Base-by-base conservation (phyloP, 2,113 vertebrate genomes). In the Myrmecophaga tridactyla region DNA sequence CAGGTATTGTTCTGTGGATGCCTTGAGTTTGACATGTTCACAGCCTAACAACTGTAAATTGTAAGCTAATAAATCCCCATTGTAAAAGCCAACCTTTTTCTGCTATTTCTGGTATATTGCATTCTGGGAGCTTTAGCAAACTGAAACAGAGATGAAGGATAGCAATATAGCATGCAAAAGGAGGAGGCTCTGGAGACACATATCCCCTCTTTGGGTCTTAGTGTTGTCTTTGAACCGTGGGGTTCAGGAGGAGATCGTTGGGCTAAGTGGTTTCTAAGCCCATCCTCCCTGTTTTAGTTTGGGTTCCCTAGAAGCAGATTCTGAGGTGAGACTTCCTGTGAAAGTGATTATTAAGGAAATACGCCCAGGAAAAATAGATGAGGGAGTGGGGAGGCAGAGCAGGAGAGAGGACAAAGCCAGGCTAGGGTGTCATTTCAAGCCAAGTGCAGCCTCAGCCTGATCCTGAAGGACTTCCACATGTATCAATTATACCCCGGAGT, bases 171-270 rank as follows among this genome's bases (percentile, higher is more conserved):
- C 36, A 43, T 27, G 53, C 5, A 10, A 0, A 7, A 86, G 39
- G 23, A 36, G 51, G 8, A n/a, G 7, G 11, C 56, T 34, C 58
- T 88, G 43, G 56, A 92, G 23, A 31, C n/a, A 14, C 9, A 8
- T 0, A 0, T 18, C 1, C 14, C 56, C 46, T 29, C 13, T 34
- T 48, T 34, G 29, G n/a, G 2, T 17, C 69, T 65, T 31, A 29
- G 7, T 36, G 2, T 18, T 31, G 70, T 88, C 60, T 73, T 70
- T 67, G 76, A 78, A 11, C 27, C 43, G 69, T 3, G 14, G 51
- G 29, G 43, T 41, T 82, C 14, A 6, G 6, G 1, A 62, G 82
- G 27, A 69, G 13, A 31, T 41, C 12, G 67, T 29, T 43, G 77
- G 48, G 17, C 31, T 23, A 46, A 70, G 63, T 2, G 25, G 62